Conservation (phyloP, 2,113 vertebrate species). For the Lagopus muta region DNA sequence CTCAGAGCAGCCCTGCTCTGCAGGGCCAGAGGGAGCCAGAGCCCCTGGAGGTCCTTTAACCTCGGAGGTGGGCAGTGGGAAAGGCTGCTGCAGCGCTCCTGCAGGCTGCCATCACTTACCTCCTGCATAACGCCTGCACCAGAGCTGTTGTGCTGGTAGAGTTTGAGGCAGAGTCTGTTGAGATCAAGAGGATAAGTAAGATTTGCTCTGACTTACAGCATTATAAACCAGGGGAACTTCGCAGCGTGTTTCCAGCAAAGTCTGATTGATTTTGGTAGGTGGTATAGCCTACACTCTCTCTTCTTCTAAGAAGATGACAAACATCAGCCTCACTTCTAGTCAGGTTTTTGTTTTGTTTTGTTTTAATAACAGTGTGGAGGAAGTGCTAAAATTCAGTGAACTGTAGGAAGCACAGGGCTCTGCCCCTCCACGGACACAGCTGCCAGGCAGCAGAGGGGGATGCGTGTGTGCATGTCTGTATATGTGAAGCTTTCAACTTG, state of each 20-base stretch:
- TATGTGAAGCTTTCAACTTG: not conserved
- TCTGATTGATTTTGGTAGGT: not conserved
- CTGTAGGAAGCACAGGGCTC: constrained; percentile 15
- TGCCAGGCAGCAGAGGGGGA: not conserved
- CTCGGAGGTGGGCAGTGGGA: constrained; percentile 32
- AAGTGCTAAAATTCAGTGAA: not conserved
- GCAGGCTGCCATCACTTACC: not conserved
- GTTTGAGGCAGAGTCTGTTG: not conserved
- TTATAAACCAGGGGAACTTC: not conserved
- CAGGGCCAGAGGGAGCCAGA: not conserved
- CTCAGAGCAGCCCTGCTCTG: not conserved
- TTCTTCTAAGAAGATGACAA: constrained; percentile 46
- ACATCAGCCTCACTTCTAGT: constrained; percentile 44
- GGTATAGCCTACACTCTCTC: not conserved
- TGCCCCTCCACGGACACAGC: not conserved
- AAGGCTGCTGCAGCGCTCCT: constrained; percentile 47
- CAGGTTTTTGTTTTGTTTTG: not conserved
- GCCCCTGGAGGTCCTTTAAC: not conserved
- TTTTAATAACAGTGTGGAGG: not conserved
- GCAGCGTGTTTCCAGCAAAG: not conserved
- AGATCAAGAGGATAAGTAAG: not conserved
- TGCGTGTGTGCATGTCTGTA: not conserved
- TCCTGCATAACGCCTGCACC: not conserved
- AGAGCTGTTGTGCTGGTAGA: not conserved
- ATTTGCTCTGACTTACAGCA: not conserved